Conservation (phyloP, 2,113 vertebrate species). For the Percina caprodes region DNA sequence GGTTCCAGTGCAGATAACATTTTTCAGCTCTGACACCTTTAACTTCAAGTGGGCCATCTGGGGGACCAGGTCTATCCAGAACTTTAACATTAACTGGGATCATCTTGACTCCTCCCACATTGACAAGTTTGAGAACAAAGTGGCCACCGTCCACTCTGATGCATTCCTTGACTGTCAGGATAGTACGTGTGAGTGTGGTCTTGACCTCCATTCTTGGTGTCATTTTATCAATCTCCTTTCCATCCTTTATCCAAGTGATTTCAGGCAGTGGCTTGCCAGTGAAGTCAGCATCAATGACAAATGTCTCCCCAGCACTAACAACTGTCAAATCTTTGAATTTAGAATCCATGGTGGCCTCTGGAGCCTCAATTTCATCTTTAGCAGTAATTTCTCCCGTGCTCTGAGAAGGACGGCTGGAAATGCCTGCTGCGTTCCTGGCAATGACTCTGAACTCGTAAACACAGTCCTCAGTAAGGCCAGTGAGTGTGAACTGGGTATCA, state of each 20-base stretch:
- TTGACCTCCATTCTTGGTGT: conserved; percentile 96
- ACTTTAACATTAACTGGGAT: conserved; percentile 96
- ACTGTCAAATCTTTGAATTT: conserved; percentile 94
- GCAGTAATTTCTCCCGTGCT: conserved; percentile 96
- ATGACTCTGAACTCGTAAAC: conserved; percentile 96
- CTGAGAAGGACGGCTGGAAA: conserved; percentile 92
- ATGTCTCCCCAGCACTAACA: conserved; percentile 93
- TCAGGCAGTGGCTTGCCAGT: conserved; percentile 95
- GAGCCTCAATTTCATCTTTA: conserved; percentile 97
- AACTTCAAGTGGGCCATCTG: conserved; percentile 92
- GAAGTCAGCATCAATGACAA: conserved; percentile 95
- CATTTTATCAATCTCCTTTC: conserved; percentile 93
- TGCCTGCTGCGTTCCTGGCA: conserved; percentile 95
- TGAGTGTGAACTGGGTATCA: conserved; percentile 92
- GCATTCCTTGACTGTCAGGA: conserved; percentile 93
- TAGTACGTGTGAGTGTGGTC: conserved; percentile 90
- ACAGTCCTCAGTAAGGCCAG: conserved; percentile 92
- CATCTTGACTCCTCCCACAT: conserved; percentile 95
- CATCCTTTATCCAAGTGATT: conserved; percentile 93
- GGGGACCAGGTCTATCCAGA: conserved; percentile 95
- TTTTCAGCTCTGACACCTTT: conserved; percentile 96
- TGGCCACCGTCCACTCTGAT: conserved; percentile 95
- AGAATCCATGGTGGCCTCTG: conserved; percentile 91
- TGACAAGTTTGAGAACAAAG: conserved; percentile 92
- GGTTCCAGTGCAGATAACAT: conserved; percentile 95